These are phyloP conservation scores for Clivina fossor DNA, from an alignment of 2,888 invertebrate species.

Conservation along the genomic window DNA sequence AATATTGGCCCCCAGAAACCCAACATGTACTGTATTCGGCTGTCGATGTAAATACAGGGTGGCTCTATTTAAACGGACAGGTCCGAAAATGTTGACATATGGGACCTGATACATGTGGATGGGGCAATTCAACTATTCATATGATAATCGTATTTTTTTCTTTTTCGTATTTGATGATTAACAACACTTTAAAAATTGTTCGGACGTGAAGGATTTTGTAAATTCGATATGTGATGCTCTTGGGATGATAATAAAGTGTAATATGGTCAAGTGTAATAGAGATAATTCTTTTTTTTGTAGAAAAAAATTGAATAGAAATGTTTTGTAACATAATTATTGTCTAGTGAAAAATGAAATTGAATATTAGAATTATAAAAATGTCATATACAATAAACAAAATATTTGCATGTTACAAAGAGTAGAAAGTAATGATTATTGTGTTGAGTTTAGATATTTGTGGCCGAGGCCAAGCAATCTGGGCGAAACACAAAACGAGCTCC, in stretches of 20 bases:
- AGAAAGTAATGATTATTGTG: too few relatives aligned
- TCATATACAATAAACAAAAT: background rate
- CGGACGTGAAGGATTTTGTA: conserved; percentile 52
- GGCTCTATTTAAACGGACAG: background rate
- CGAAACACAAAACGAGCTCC: too few relatives aligned
- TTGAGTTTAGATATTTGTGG: too few relatives aligned
- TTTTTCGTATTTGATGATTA: conserved; percentile 48
- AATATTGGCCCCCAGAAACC: background rate
- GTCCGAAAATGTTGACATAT: conserved; percentile 47
- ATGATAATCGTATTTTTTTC: too few relatives aligned
- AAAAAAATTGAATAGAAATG: background rate
- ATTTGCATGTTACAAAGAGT: too few relatives aligned
- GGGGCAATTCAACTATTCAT: conserved; percentile 47
- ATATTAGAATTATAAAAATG: background rate
- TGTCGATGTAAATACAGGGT: background rate
- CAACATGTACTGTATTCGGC: background rate
- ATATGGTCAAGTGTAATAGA: background rate
- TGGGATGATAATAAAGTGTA: background rate
- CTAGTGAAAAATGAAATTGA: background rate
- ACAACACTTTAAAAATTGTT: conserved; percentile 51
- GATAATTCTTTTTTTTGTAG: background rate
- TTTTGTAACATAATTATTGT: background rate
- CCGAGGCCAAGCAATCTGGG: too few relatives aligned
- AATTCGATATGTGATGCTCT: conserved; percentile 40
- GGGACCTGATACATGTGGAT: conserved; percentile 44